Evolutionary conservation across 2,113 vertebrate genomes (phyloP).

Genomic region (Otocyon megalotis): DNA sequence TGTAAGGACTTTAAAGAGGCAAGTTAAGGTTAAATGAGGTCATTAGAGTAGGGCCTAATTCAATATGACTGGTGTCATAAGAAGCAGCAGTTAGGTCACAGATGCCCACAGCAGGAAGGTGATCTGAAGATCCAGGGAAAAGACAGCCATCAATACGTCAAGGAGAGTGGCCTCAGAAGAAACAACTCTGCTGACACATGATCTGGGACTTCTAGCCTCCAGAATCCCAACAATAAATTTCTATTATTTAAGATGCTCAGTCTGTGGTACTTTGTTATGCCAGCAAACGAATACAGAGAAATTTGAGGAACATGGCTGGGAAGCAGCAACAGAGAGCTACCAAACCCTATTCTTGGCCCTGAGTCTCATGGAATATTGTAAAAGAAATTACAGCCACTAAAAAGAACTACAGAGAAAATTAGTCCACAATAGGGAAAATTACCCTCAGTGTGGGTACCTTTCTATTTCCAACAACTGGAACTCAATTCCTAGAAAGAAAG

Average conservation of each 20-base stretch:
- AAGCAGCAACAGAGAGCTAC: not conserved
- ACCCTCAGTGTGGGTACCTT: not conserved
- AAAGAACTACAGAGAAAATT: not conserved
- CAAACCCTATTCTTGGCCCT: not conserved
- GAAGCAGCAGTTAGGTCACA: not conserved
- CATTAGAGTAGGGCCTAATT: not conserved
- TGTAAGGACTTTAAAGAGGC: not conserved
- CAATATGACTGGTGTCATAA: not conserved
- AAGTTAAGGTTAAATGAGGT: not conserved
- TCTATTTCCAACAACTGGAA: slow-evolving; percentile 12
- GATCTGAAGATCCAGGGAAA: not conserved
- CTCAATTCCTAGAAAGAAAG: not conserved
- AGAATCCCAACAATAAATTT: not conserved
- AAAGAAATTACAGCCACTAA: not conserved
- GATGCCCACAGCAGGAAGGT: not conserved
- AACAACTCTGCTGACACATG: not conserved
- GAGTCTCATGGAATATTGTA: not conserved
- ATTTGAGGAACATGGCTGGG: not conserved
- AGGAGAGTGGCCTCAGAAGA: not conserved
- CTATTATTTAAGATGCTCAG: not conserved
- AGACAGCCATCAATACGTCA: not conserved
- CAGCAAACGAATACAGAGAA: not conserved
- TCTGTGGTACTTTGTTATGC: not conserved
- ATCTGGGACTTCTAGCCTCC: not conserved
- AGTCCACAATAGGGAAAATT: not conserved